These are phyloP conservation scores for Pachydiplax longipennis DNA, from an alignment of 2,888 invertebrate species.

Conservation along the genomic window DNA sequence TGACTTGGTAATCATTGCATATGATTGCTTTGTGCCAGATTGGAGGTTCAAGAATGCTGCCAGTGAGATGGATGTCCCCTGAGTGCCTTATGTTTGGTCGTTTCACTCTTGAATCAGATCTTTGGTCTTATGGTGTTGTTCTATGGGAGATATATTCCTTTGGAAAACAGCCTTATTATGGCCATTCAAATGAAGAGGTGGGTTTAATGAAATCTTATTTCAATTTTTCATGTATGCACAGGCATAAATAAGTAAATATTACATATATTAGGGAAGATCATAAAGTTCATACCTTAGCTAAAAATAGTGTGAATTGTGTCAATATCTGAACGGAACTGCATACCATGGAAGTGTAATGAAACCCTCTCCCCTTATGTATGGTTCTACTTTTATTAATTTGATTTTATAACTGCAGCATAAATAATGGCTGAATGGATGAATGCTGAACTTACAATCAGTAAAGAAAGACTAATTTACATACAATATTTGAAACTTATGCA, in stretches of 20 bases:
- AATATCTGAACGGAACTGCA: neutral
- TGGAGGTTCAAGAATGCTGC: conserved; percentile 81
- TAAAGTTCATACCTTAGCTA: no score
- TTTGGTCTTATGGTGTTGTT: conserved; percentile 93
- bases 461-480: no score
- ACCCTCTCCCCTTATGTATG: no score
- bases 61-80: conserved; percentile 96
- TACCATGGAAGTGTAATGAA: neutral
- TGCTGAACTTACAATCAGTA: no score
- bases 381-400: no score
- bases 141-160: conserved; percentile 93
- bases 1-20: no score
- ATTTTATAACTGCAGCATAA: no score
- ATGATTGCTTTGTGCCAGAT: conserved; percentile 59
- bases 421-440: no score
- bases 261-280: no score
- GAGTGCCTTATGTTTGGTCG: conserved; percentile 90
- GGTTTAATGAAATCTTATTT: conserved; percentile 25
- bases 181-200: conserved; percentile 85
- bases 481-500: no score
- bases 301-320: no score
- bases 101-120: conserved; percentile 89
- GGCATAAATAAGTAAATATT: no score
- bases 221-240: neutral
- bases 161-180: conserved; percentile 93